Evolutionary conservation across 2,113 vertebrate genomes (phyloP), one percentile per base, ranked within the genome.

Genomic region (Sebastes fasciatus): DNA sequence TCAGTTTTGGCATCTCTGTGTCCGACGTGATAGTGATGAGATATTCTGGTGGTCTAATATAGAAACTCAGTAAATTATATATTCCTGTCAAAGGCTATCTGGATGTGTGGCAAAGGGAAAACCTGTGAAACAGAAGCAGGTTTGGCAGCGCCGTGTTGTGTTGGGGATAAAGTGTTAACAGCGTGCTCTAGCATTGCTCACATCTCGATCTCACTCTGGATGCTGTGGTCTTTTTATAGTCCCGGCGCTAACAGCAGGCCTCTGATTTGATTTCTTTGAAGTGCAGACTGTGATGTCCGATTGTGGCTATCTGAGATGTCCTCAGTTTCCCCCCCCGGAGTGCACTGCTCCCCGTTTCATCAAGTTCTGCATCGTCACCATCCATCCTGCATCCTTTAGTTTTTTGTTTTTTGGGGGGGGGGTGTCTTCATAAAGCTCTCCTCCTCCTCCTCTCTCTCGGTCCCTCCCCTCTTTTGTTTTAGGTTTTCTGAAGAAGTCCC

Each of bases 261-360:
- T 74, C 55, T 70, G 82, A 90, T 91, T 84, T 77, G 72, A 92
- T 90, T 89, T 70, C 76, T 83, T 82, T 87, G 64, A 90, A 92
- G 85, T 88, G 80, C 77, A 68, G 54, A 71, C 63, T 82, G 57
- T 77, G 80, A 88, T 92, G 91, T 91, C 51, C 71, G 88, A 51
- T 64, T 89, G 61, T 68, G 23, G 80, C 74, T 67, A 55, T 89
- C 45, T 6, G 76, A 85, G 70, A 75, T 63, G 75, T 82, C 74
- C 49, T 71, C 79, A 58, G 57, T 49, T 61, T 73, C 54, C 45
- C 51, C 19, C 8, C 1, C 52, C 52, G 19, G 17, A 70, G 71
- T 40, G 21, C 48, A 34, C 73, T 64, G 45, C 66, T 34, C 34
- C 13, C 40, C 5, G 5, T 75, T 70, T 70, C 6, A 79, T 81